Percentiles rank a stretch among this genome's conserved stretches.
phyloP scores from a whole-genome alignment of 2,797 vertebrate species.

The Sciaenops ocellatus region DNA sequence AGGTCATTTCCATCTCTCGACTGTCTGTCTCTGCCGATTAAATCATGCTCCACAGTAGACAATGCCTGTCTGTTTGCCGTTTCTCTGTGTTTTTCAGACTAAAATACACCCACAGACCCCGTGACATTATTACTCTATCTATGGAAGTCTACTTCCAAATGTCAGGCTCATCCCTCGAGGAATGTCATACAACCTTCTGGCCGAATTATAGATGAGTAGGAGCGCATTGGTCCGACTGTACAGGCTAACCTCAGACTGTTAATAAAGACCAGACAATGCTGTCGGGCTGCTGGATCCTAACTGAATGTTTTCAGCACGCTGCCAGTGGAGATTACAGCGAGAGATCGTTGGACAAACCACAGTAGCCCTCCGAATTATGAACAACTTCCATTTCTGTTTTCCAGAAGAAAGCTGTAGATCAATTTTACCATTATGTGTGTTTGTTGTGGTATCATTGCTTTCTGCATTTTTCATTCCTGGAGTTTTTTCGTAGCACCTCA shows the following conservation, averaged over 20 bases:
- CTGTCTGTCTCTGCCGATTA: conserved; percentile 59
- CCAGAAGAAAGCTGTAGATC: conserved; percentile 28
- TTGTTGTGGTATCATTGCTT: conserved; percentile 17
- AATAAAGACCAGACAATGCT: conserved; percentile 77
- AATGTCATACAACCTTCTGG: conserved; percentile 72
- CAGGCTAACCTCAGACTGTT: conserved; percentile 63
- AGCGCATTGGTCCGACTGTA: conserved; percentile 38
- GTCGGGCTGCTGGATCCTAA: conserved; percentile 49
- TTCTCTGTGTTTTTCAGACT: conserved; percentile 53
- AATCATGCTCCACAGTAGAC: conserved; percentile 67
- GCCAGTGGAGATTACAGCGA: conserved; percentile 58
- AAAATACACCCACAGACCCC: conserved; percentile 65
- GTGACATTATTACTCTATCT: conserved; percentile 83
- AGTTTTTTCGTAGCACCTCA: conserved; percentile 4
- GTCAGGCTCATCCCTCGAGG: conserved; percentile 78
- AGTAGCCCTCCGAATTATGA: conserved; percentile 25
- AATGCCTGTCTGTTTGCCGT: conserved; percentile 56
- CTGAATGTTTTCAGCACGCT: conserved; percentile 50
- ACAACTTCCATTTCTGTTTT: conserved; percentile 57
- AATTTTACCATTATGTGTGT: conserved; percentile 33
- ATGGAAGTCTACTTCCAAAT: conserved; percentile 80
- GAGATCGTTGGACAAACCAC: conserved; percentile 40
- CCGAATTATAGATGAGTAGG: conserved; percentile 75
- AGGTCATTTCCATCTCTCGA: conserved; percentile 53
- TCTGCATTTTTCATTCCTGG: conserved; percentile 19